Evolutionary conservation across 2,888 invertebrate genomes (phyloP), one percentile per base, ranked within the genome.

Genomic region (Charanyca ferruginea): DNA sequence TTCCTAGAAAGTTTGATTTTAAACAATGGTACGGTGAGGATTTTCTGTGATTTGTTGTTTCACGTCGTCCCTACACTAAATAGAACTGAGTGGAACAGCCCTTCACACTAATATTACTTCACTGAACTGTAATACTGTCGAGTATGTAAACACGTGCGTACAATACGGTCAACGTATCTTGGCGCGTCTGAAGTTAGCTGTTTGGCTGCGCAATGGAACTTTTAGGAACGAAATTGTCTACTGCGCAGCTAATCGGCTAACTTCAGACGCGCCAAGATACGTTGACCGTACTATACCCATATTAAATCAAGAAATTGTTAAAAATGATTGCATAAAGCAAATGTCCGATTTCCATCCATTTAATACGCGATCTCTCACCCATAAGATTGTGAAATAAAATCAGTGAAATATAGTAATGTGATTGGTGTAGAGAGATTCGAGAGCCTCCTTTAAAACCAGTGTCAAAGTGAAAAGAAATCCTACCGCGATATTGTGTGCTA

Each of bases 401-500:
- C 52, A 48, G n/a, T 54, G 49, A 58, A 73, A 61, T 55, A 47
- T 51, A 55, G 57, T 80, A 64, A 79, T 70, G 55, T 49, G 48
- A 79, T 79, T 74, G 68, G 48, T 20, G 28, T 13, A 8, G 61
- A 73, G 59, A 44, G 66, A 62, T 48, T 60, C 60, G 54, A 8
- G 54, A 51, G 64, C 38, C 18, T 61, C 32, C 69, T 61, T 73
- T 63, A 25, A 59, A 55, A 61, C n/a, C 47, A 63, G 73, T 66
- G 57, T 54, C 60, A 64, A 64, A 23, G 58, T 67, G 25, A 42
- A 62, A 47, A 57, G 16, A 48, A 35, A 45, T 47, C 22, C 28
- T 13, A 16, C 7, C 25, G 28, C 41, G 2, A 32, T 45, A 42
- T 61, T 59, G 54, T 67, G 28, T 59, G 45, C 48, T 22, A 20